phyloP scores from a whole-genome alignment of 2,888 invertebrate genomes.

The Schizotus pectinicornis region DNA sequence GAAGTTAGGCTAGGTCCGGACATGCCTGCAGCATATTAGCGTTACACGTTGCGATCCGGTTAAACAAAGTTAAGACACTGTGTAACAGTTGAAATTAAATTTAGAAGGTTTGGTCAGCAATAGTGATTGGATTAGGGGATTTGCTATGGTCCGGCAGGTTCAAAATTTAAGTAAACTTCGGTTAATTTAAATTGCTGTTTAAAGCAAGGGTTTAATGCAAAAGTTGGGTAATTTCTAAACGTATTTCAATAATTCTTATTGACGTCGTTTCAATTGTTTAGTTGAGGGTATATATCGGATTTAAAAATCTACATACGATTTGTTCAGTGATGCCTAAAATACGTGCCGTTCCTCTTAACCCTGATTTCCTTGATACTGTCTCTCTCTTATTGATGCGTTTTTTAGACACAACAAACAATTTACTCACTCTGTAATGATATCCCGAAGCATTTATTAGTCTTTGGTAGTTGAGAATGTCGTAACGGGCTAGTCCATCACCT shows the following conservation, averaged over 20 bases:
- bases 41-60: neutral
- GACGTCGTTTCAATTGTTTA: slow-evolving; percentile 3
- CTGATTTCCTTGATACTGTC: no score
- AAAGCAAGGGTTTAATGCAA: neutral
- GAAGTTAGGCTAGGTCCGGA: no score
- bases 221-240: slow-evolving; percentile 10
- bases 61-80: neutral
- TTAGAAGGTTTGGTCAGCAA: neutral
- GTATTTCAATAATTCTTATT: slow-evolving; percentile 1
- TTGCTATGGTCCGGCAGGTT: neutral
- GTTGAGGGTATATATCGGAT: slow-evolving; percentile 2
- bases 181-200: slow-evolving; percentile 4
- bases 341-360: neutral
- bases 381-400: neutral
- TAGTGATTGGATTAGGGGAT: slow-evolving; percentile 1
- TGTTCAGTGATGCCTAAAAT: slow-evolving; percentile 1
- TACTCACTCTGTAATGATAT: slow-evolving; percentile 62
- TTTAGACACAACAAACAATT: slow-evolving; percentile 11
- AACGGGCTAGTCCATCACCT: slow-evolving; percentile 76
- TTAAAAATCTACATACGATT: neutral
- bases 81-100: slow-evolving; percentile 3
- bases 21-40: neutral
- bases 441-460: slow-evolving; percentile 58
- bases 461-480: slow-evolving; percentile 76
- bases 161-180: no score